Evolutionary conservation across 1,140 invertebrate species (phyloP), one percentile per base, ranked within the genome.

Genomic region (Nephotettix cincticeps): DNA sequence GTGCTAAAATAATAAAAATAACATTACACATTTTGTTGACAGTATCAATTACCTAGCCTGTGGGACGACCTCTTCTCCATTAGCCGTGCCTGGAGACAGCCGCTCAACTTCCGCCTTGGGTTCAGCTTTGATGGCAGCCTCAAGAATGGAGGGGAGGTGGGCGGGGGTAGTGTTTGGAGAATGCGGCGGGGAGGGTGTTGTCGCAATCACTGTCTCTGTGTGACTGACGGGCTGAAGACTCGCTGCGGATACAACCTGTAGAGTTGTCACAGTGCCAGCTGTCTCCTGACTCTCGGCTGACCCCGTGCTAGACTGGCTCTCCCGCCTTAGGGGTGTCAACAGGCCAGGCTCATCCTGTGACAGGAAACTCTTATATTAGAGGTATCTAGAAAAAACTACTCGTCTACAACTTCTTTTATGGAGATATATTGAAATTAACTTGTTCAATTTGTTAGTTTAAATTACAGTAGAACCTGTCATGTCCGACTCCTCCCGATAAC

Each of bases 101-200:
- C 90, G 86, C 79, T 93, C 91, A 19, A 93, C 91, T 80, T 93
- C 91, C 17, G 93, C 91, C 78, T 93, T 92, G 6, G 93, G 92
- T 76, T 93, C 92, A 17, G 91, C 91, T 78, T 94, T 93, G 75
- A 94, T 93, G 13, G 91, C 91, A 11, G 91, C 91, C 78, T 93
- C 92, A n/a, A 93, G 79, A 21, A 92, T 87, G 23, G 89, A 89
- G 4, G 90, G 86, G 74, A 89, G 76, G 75, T 85, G 78, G 40
- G 78, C 75, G 21, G 76, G 64, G 43, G 69, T 72, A n/a, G 73
- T 68, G 47, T 11, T 4, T 17, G 70, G 63, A 21, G 74, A 66
- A 25, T 78, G 61, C 45, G 78, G 71, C 25, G 80, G 75, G 4
- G 76, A 77, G 6, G 83, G 19, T 82, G 79, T 70, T 83, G 79